Percentiles rank a stretch among this genome's conserved stretches.
These are phyloP conservation scores for Pardalotus punctatus DNA, from an alignment of 2,113 vertebrate species.

Conservation along the genomic window DNA sequence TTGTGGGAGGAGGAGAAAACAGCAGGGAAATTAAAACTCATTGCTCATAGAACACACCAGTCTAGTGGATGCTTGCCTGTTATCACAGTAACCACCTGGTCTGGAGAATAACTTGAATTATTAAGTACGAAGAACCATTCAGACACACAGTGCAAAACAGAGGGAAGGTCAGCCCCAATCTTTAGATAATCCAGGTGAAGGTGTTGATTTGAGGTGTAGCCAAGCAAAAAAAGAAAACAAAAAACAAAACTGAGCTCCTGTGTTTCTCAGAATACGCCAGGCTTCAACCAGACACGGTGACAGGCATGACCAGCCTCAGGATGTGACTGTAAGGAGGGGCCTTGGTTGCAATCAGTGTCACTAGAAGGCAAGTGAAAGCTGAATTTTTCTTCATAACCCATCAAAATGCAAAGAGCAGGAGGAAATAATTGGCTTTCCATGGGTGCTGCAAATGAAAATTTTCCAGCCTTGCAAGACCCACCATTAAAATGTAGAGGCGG, in stretches of 20 bases:
- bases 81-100: neutral
- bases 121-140: neutral
- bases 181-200: neutral
- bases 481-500: neutral
- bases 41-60: rapidly evolving
- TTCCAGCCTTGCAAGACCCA: neutral
- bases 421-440: neutral
- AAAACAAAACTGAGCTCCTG: too few species aligned
- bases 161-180: neutral
- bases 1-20: neutral
- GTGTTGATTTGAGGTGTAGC: too few species aligned
- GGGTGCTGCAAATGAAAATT: neutral
- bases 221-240: too few species aligned
- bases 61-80: neutral
- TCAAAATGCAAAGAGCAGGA: neutral
- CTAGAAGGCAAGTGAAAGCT: neutral
- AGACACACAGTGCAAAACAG: neutral
- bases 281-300: too few species aligned
- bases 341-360: neutral
- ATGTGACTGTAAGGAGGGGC: too few species aligned
- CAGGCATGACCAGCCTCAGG: too few species aligned
- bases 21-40: neutral
- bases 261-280: too few species aligned
- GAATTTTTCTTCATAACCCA: neutral
- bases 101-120: neutral